These are phyloP conservation scores for Colius striatus DNA, from an alignment of 2,113 vertebrate species.

Conservation along the genomic window DNA sequence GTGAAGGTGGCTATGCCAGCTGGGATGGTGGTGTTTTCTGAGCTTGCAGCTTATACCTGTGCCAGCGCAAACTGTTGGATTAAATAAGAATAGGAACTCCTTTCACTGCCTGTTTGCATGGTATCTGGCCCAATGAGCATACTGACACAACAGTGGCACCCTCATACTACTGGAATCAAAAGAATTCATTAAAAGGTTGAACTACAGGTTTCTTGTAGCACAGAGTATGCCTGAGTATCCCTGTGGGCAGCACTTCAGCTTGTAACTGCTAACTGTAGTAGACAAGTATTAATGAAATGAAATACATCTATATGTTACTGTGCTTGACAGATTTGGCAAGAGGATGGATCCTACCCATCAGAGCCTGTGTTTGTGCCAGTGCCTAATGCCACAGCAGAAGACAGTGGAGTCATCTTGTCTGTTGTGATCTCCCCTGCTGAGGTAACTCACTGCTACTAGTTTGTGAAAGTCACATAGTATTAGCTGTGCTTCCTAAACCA, in stretches of 20 bases:
- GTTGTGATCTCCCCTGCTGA: conserved; percentile 86
- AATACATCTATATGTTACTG: background rate
- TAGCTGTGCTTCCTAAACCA: background rate
- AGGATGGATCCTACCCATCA: conserved; percentile 87
- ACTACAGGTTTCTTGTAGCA: background rate
- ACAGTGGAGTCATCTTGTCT: conserved; percentile 87
- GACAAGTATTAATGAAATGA: background rate
- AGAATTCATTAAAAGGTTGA: background rate
- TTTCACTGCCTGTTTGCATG: background rate
- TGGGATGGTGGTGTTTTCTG: background rate
- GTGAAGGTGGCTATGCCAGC: background rate
- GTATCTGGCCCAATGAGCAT: background rate
- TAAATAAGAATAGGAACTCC: background rate
- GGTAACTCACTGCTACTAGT: conserved; percentile 68
- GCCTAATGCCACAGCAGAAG: conserved; percentile 81
- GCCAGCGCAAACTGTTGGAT: background rate
- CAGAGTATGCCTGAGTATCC: background rate
- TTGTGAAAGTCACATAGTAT: background rate
- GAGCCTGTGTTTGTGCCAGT: conserved; percentile 89
- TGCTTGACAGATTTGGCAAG: conserved; percentile 83
- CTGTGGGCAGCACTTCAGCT: background rate
- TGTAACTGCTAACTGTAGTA: background rate
- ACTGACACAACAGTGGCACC: background rate
- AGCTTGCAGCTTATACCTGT: background rate
- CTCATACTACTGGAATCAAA: background rate